Evolutionary conservation across 2,888 invertebrate species (phyloP), one percentile per base, ranked within the genome.

Genomic region (Anaspis maculata): DNA sequence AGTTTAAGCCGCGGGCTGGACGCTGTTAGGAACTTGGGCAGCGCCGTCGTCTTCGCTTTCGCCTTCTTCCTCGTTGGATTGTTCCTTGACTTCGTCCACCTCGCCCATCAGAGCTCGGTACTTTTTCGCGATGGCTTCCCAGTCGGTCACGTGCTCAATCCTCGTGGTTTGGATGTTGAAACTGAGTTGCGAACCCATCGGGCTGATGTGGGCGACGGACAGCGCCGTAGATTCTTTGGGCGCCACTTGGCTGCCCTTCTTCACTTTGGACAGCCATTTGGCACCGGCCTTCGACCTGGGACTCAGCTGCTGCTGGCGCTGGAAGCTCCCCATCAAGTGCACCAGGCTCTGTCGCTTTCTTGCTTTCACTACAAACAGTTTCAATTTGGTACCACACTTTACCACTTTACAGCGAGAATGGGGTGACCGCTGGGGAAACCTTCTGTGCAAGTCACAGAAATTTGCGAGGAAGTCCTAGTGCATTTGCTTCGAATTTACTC

Each of bases 121-220:
- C 59, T 89, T 90, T 67, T 85, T 85, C 13, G 90, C 84, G 37
- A 91, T 90, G 2, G 81, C 72, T 54, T 88, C 87, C 91, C 91
- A 92, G 61, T 92, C 90, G 2, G 87, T 86, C 4, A 91, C 88
- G 54, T 83, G 87, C 60, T 90, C 90, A 47, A 90, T 89, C 48
- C 86, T 74, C 27, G 80, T 82, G 29, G 78, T 77, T 35, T 73
- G 71, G 45, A 81, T 79, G 54, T 76, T 79, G 66, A 89, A 85
- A 56, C 88, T 87, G 44, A 87, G 66, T 60, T 88, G 87, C 0
- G 88, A 88, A 15, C 89, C 88, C 9, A 89, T 66, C 0, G 88
- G 88, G 58, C 86, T 86, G 33, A 88, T 66, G 58, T 85, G 88
- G 10, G 83, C 82, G 22, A 85, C 83, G 1, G 87, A 85, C 13